These are phyloP conservation scores for Xanthostigma xanthostigma DNA, from an alignment of 2,888 invertebrate genomes.

Conservation along the genomic window DNA sequence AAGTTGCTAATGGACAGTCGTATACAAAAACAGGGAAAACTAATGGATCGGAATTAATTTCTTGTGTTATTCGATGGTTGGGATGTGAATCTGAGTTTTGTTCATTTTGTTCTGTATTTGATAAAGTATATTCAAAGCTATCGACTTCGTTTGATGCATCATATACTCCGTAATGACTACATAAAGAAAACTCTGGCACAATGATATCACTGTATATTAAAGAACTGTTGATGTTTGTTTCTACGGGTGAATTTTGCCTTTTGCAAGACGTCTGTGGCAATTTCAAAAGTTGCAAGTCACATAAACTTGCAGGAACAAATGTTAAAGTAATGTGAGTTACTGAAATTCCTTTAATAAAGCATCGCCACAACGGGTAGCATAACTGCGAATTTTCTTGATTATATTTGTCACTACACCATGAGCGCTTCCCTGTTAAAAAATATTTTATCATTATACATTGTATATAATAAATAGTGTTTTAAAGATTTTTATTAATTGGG, in stretches of 20 bases:
- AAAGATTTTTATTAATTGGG: no score
- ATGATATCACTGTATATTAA: no score
- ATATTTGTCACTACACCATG: constrained; percentile 2
- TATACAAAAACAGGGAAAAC: constrained; percentile 50
- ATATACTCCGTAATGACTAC: constrained; percentile 16
- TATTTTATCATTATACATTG: constrained; percentile 7
- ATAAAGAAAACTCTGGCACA: constrained; percentile 18
- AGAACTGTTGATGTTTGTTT: no score
- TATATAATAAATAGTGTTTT: no score
- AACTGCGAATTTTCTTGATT: constrained; percentile 6
- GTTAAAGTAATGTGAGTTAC: constrained; percentile 47
- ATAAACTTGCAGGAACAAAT: constrained; percentile 45
- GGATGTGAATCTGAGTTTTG: not conserved
- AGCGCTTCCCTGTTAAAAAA: constrained; percentile 7
- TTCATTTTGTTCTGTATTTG: not conserved
- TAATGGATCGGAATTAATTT: constrained; percentile 17
- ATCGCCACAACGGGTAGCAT: constrained; percentile 38
- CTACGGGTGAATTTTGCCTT: no score
- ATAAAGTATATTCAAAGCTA: constrained; percentile 14
- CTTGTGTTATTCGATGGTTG: not conserved
- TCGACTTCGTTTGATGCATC: constrained; percentile 12
- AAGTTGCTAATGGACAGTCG: constrained; percentile 42
- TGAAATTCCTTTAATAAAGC: constrained; percentile 47
- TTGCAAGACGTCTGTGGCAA: constrained; percentile 9
- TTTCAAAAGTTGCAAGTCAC: constrained; percentile 26